Conservation (phyloP, 2,888 invertebrate genomes). For the Amphimallon solstitiale region DNA sequence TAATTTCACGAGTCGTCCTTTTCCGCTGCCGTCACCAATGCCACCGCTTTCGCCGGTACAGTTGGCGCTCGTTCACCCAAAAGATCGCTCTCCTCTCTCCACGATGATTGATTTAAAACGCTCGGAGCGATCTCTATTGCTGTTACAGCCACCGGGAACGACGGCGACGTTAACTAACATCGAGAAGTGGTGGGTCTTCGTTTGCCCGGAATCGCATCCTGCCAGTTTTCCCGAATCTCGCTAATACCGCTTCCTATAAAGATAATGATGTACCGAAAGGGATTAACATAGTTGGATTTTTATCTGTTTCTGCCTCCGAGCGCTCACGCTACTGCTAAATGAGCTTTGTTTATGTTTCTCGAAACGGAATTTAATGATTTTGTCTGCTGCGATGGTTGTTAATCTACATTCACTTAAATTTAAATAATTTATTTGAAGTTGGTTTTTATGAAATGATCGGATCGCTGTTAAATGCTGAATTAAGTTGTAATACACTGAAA, state of each 20-base stretch:
- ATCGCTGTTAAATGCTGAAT: no score
- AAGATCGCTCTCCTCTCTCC: background rate
- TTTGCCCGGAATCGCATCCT: no score
- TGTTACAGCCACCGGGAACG: background rate
- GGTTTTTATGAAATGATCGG: no score
- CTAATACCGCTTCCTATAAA: background rate
- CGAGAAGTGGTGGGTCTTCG: no score
- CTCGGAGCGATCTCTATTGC: background rate
- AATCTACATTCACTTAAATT: no score
- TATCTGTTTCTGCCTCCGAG: background rate
- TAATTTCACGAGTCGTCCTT: constrained; percentile 4
- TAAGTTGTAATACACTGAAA: no score
- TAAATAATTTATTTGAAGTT: no score
- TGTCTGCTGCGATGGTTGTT: no score
- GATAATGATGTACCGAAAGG: constrained; percentile 14
- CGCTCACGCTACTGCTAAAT: constrained; percentile 8
- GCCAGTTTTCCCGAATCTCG: background rate
- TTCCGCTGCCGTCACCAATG: background rate
- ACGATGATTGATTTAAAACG: constrained; percentile 1
- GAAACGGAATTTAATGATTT: constrained; percentile 16
- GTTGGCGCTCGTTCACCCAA: background rate
- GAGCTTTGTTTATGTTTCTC: constrained; percentile 19
- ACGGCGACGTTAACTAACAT: background rate
- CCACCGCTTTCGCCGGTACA: background rate
- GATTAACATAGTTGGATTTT: background rate